Evolutionary conservation across 1,140 invertebrate genomes (phyloP), one percentile per base, ranked within the genome.

Genomic region (Caerostris darwini): DNA sequence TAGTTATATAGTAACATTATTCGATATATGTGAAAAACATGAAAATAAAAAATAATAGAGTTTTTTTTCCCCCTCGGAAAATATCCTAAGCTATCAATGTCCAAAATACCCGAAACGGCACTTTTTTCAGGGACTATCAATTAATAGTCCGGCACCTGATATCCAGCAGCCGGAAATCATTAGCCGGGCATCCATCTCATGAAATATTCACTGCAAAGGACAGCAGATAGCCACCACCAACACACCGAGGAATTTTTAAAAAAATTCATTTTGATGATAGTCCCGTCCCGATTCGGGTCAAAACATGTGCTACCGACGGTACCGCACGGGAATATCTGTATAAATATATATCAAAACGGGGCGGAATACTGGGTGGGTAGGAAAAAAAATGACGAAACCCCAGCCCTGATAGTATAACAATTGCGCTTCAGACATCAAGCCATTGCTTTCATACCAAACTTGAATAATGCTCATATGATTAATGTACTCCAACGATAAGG

Each of bases 341-440:
- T 67, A 53, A 2, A 50, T 12, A 77, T 77, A 77, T 77, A 77
- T 71, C n/a, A 71, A 71, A 71, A 34, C 8, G 10, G 69, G 71
- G 5, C 50, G 34, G 53, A 77, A 77, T 77, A 77, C 34, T 34
- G 34, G 34, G 34, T 77, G 19, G 19, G 12, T 34, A 71, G 12
- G 34, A 50, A 82, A 50, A 61, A 53, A 82, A 85, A 19, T 83
- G 14, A 69, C n/a, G 34, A 83, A 92, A 67, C 54, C 17, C 50
- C 59, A 54, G 10, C 69, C 58, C 58, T 69, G 81, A 92, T 92
- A 92, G 58, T 34, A 92, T 92, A 92, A 92, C 90, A 92, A 92
- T 92, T 81, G 69, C n/a, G 89, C 89, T 10, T 57, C 6, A 67
- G n/a, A 50, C 81, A 56, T 56, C 58, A 85, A 53, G 54, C 59